Base-by-base conservation (phyloP, 2,113 vertebrate species). In the Bambusicola thoracicus region DNA sequence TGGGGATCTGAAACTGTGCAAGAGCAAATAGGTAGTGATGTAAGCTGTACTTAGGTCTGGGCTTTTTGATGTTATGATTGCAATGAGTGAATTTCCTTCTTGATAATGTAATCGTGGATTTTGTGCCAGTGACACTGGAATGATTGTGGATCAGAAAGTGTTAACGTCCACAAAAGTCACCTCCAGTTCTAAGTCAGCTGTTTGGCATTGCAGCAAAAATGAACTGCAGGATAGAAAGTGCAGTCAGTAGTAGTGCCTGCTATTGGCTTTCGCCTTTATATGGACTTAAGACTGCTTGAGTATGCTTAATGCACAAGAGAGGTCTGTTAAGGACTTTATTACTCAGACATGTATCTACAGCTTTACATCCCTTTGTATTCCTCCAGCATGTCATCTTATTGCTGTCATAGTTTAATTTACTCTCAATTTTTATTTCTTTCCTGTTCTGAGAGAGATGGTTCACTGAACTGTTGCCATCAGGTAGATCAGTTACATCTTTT, bases 281-380 rank as follows among this genome's bases (percentile, higher is more conserved):
- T 17, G 13, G 27, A 29, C 14, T 68, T 27, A 46, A 63, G 46
- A 21, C 18, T 30, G 46, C 70, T 85, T 87, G 41, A 9, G 22
- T 18, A 24, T 11, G 13, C 6, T 75, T 70, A 79, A 40, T 1
- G 1, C n/a, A 20, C 0, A 0, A 55, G 24, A 51, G 6, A 66
- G 11, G 2, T 75, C 62, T 80, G 17, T 76, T 62, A 40, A 0
- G 3, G 70, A 9, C 16, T 68, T 72, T 1, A 0, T 77, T 63
- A 10, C 0, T 0, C 82, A 4, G 53, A 58, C 61, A 5, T 12
- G 36, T 87, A 85, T 4, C 3, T 20, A 12, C 44, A 66, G 4
- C 43, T 85, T 78, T 82, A 27, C 65, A 3, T 49, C 87, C 6
- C 1, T 48, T 14, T 76, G 14, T 25, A 43, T 55, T 87, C 10